Conservation (phyloP, 2,888 invertebrate genomes). For the Caenorhabditis doughertyi region DNA sequence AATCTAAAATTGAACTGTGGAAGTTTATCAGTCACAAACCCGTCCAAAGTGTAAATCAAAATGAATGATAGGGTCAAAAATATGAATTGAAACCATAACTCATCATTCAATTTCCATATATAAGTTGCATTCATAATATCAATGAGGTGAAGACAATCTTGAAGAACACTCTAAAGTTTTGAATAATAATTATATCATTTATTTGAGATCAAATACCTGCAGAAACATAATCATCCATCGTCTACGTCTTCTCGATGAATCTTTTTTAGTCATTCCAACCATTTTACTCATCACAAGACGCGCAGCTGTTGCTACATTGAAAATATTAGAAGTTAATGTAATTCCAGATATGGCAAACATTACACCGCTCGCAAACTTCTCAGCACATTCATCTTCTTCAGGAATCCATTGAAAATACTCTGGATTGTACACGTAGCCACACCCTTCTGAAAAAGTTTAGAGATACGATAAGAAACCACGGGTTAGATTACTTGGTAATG, state of each 20-base stretch:
- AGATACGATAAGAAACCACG: neutral
- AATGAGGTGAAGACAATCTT: conserved; percentile 17
- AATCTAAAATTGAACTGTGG: conserved; percentile 30
- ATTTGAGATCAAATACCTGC: conserved; percentile 24
- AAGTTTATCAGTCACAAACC: neutral
- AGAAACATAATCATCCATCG: conserved; percentile 54
- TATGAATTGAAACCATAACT: conserved; percentile 41
- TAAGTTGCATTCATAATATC: conserved; percentile 30
- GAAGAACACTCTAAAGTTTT: neutral
- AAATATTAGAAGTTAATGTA: conserved; percentile 23
- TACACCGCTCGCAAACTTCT: neutral
- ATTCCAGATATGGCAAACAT: conserved; percentile 5
- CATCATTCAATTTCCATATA: conserved; percentile 24
- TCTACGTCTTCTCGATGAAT: conserved; percentile 21
- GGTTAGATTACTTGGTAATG: conserved; percentile 25
- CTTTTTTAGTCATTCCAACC: conserved; percentile 29
- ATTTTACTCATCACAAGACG: conserved; percentile 43
- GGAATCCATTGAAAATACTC: conserved; percentile 42
- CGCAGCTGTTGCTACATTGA: conserved; percentile 35
- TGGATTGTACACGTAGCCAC: conserved; percentile 53
- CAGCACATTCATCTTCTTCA: conserved; percentile 23
- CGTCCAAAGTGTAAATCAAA: conserved; percentile 30
- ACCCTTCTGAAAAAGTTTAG: conserved; percentile 14
- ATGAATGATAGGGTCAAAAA: conserved; percentile 36
- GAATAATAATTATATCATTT: neutral